Percentiles rank a stretch among this genome's conserved stretches.
These are phyloP conservation scores for Agapostemon virescens DNA, from an alignment of 2,888 invertebrate genomes.

Conservation along the genomic window DNA sequence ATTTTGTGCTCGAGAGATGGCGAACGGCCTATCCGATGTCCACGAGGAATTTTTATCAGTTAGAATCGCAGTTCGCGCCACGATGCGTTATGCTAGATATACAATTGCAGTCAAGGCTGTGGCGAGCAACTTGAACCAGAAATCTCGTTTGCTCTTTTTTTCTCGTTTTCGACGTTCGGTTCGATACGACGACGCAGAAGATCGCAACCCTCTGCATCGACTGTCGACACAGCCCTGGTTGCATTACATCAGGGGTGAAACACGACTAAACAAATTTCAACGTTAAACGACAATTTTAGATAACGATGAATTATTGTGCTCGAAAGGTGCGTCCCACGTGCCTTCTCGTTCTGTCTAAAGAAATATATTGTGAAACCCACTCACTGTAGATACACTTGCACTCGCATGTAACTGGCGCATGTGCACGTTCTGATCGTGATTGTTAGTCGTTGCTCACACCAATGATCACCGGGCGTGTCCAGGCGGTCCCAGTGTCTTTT, in stretches of 20 bases:
- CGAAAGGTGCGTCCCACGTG: neutral
- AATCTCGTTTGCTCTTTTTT: conserved; percentile 2
- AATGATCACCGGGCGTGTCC: neutral
- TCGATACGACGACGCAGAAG: neutral
- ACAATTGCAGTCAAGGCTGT: conserved; percentile 21
- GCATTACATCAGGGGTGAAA: neutral
- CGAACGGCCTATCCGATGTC: neutral
- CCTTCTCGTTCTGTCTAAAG: neutral
- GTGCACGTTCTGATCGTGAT: conserved; percentile 22
- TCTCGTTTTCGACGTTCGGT: neutral
- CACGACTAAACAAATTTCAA: conserved; percentile 5
- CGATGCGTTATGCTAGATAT: neutral
- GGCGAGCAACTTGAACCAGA: neutral
- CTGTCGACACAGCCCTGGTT: conserved; percentile 6
- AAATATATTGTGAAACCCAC: neutral
- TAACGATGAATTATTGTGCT: neutral
- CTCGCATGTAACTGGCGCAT: conserved; percentile 54
- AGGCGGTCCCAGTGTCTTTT: neutral
- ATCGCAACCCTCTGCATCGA: neutral
- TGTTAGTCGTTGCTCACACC: neutral
- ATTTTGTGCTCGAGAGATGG: neutral
- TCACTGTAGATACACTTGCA: conserved; percentile 21
- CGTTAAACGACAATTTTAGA: neutral
- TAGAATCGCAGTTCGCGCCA: neutral
- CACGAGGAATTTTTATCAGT: neutral